Evolutionary conservation across 2,113 vertebrate genomes (phyloP).

Genomic region (Ochotona princeps): DNA sequence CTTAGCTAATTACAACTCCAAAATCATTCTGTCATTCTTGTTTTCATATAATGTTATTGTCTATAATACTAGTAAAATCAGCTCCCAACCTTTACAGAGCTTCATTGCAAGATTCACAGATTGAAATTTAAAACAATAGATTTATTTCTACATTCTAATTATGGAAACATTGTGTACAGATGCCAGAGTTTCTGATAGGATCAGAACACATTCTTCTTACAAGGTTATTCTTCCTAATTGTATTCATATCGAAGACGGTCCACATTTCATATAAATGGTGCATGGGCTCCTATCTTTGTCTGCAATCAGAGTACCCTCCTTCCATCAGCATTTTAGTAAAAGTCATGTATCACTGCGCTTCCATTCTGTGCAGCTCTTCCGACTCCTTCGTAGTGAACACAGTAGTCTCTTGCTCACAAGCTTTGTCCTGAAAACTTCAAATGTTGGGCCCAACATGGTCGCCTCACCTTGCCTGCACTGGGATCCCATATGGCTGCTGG

Average conservation of each 20-base stretch:
- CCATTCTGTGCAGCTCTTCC: not conserved
- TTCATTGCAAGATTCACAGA: not conserved
- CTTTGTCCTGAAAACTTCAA: not conserved
- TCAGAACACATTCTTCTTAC: not conserved
- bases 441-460: not conserved
- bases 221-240: not conserved
- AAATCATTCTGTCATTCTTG: not conserved
- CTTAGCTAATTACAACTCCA: not conserved
- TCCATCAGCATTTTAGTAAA: not conserved
- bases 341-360: not conserved
- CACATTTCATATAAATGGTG: not conserved
- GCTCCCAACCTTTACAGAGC: not conserved
- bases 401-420: not conserved
- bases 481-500: no score
- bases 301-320: no score
- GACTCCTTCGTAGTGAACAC: not conserved
- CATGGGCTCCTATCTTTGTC: not conserved
- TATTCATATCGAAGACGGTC: not conserved
- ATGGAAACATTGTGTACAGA: not conserved
- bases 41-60: not conserved
- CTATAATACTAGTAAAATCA: conserved; percentile 15
- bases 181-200: not conserved
- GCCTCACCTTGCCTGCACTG: no score
- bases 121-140: not conserved
- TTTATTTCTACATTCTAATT: not conserved